Evolutionary conservation across 2,797 vertebrate species (phyloP), one percentile per base, ranked within the genome.

Genomic region (Pachyuromys duprasi): DNA sequence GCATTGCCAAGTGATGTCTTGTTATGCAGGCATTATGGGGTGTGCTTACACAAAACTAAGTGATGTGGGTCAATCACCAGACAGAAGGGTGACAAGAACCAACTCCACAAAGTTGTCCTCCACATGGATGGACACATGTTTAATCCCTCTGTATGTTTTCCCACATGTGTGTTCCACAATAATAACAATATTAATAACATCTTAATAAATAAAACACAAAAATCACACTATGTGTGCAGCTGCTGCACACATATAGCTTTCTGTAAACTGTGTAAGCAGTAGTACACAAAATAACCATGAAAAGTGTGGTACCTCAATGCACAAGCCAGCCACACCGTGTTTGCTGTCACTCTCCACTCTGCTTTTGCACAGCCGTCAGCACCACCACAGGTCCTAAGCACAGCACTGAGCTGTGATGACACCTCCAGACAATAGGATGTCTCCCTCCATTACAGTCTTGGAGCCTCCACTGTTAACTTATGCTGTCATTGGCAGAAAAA

Each of bases 301-400:
- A 8, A 36, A 24, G 28, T 13, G 7, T 3, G 31, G n/a, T 18
- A 4, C 0, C 11, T 14, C 20, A 17, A 1, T 36, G 17, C 3
- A 1, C 20, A 42, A 31, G 5, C 13, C 45, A 72, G 0, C 39
- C 57, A 28, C 67, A 8, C 0, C 3, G 36, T 7, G 0, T 36
- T 13, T 22, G 9, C 31, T 20, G 3, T 3, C 22, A 49, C 36
- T 31, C 18, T 57, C 20, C 2, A 17, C 26, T 12, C 65, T 31
- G 15, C n/a, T 17, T 62, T 4, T 31, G 14, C 31, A 14, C 15
- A 22, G 60, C n/a, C 33, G n/a, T 63, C 72, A 57, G n/a, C 24
- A 17, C 12, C 83, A 26, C 13, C 60, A 65, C 20, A n/a, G 26
- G 14, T 18, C 65, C 33, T 4, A n/a, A 17, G 8, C 7, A 4